Conservation (phyloP, 2,113 vertebrate species). For the Pantherophis guttatus region DNA sequence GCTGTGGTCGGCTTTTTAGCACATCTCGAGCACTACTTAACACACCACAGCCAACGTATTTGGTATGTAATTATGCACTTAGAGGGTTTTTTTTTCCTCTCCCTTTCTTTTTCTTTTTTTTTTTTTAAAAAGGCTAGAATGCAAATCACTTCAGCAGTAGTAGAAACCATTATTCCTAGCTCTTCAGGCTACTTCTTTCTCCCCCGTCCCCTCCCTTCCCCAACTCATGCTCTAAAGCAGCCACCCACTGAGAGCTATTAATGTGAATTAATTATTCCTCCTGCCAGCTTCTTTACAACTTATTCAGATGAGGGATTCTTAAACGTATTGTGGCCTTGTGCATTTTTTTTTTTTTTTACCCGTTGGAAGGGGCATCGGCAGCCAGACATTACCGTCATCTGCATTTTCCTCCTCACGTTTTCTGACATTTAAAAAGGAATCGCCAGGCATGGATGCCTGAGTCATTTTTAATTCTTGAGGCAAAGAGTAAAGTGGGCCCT, state of each 20-base stretch:
- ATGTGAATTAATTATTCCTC: slow-evolving; percentile 68
- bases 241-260: slow-evolving; percentile 61
- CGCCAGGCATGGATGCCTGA: background rate
- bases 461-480: background rate
- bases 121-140: slow-evolving; percentile 1
- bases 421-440: slow-evolving; percentile 18
- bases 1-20: slow-evolving; percentile 17
- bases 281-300: slow-evolving; percentile 63
- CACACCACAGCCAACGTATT: background rate
- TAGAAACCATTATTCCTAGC: slow-evolving; percentile 32
- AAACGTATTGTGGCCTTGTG: slow-evolving; percentile 56
- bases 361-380: slow-evolving; percentile 42
- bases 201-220: background rate
- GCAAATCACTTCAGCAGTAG: slow-evolving; percentile 31
- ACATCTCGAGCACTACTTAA: slow-evolving; percentile 17
- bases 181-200: slow-evolving; percentile 30
- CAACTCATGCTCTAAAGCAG: slow-evolving; percentile 24
- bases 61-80: slow-evolving; percentile 31
- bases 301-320: slow-evolving; percentile 62
- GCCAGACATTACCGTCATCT: slow-evolving; percentile 23
- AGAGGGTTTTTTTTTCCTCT: background rate
- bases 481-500: background rate
- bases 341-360: slow-evolving; percentile 53
- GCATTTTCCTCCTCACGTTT: background rate
- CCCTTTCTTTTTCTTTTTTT: background rate